Conservation (phyloP, 1,140 invertebrate genomes). For the Ptiloglossa arizonensis region DNA sequence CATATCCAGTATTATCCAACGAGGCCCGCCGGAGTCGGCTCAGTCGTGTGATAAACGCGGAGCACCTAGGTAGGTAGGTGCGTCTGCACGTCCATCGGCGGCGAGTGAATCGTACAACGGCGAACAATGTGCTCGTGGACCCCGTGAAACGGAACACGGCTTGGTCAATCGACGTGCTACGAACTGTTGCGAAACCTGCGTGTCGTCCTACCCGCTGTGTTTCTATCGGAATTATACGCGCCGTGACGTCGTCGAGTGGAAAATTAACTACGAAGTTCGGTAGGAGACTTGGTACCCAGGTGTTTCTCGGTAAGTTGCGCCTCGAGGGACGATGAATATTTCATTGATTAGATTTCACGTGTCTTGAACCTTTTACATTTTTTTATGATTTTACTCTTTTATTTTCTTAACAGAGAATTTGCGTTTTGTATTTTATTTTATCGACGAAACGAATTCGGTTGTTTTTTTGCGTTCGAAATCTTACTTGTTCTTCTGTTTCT, state of each 20-base stretch:
- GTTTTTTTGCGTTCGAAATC: too few relatives aligned
- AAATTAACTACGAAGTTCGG: neutral
- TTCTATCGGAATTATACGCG: neutral
- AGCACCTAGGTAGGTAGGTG: slow-evolving; percentile 51
- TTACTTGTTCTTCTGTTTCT: too few relatives aligned
- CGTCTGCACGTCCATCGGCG: slow-evolving; percentile 39
- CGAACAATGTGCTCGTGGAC: slow-evolving; percentile 33
- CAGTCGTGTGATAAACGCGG: slow-evolving; percentile 66
- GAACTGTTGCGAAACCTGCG: slow-evolving; percentile 21
- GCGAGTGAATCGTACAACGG: slow-evolving; percentile 27
- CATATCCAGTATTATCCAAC: slow-evolving; percentile 60
- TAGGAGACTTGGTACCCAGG: neutral
- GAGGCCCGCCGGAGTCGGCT: slow-evolving; percentile 43
- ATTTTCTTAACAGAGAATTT: too few relatives aligned
- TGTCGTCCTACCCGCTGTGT: neutral
- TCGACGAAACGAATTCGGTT: too few relatives aligned
- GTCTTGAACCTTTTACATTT: too few relatives aligned
- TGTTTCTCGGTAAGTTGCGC: neutral
- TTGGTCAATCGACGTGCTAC: slow-evolving; percentile 17
- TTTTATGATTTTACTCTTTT: too few relatives aligned
- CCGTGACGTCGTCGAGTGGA: neutral
- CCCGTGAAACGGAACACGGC: slow-evolving; percentile 34
- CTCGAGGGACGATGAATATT: neutral
- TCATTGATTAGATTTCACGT: too few relatives aligned
- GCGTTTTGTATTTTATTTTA: too few relatives aligned